Evolutionary conservation across 2,797 vertebrate species (phyloP).

Genomic region (Coccyzus lansbergi): DNA sequence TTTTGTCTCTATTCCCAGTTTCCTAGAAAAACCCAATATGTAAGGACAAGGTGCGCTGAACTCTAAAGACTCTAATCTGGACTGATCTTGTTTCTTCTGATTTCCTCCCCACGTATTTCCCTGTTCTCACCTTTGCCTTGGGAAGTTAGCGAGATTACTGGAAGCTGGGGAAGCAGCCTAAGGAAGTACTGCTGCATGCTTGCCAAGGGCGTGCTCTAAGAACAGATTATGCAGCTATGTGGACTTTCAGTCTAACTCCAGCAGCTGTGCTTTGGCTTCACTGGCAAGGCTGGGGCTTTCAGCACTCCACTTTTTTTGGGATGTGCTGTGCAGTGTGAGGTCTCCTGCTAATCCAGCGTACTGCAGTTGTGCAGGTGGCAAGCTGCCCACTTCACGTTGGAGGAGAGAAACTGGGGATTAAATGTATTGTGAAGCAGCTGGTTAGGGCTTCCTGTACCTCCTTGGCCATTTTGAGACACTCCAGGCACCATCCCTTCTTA

Average conservation of each 20-base stretch:
- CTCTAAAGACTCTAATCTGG: neutral
- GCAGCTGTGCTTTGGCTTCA: neutral
- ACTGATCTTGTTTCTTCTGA: neutral
- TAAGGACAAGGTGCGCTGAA: neutral
- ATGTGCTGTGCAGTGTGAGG: neutral
- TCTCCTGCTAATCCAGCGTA: neutral
- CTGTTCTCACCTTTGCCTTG: neutral
- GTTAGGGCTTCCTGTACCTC: neutral
- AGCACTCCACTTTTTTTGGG: neutral
- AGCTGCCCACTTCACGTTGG: neutral
- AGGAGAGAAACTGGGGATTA: neutral
- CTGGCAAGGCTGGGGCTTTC: neutral
- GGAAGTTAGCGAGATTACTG: neutral
- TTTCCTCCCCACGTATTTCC: neutral
- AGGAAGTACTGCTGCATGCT: neutral
- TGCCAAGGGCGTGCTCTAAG: neutral
- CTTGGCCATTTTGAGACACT: neutral
- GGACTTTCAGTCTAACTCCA: neutral
- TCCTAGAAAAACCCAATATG: neutral
- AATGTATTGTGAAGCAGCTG: neutral
- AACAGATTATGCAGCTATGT: fast-evolving
- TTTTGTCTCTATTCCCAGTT: neutral
- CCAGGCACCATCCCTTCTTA: neutral
- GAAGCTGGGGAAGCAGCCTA: neutral
- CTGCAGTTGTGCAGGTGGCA: neutral